These are phyloP conservation scores for Thera obeliscata DNA, from an alignment of 2,888 invertebrate species.

Conservation along the genomic window DNA sequence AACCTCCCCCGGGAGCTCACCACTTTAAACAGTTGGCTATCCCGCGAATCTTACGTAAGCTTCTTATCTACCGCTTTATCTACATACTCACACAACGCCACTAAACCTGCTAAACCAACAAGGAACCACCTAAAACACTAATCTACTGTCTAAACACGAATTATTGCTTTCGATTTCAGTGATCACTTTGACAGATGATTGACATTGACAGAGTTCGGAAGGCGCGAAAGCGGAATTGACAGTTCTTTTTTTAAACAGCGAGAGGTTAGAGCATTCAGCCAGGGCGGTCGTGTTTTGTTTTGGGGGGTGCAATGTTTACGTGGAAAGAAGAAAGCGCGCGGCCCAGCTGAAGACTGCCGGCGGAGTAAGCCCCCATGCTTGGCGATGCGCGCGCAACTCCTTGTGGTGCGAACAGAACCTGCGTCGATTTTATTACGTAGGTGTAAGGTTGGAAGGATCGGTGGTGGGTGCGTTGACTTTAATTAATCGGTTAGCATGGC, in stretches of 20 bases:
- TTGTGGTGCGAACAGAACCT: conserved; percentile 55
- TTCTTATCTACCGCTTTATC: conserved; percentile 60
- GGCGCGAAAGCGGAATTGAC: conserved; percentile 64
- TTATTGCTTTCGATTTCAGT: conserved; percentile 74
- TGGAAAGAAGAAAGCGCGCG: conserved; percentile 69
- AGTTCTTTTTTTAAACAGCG: conserved; percentile 46
- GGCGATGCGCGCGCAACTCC: conserved; percentile 72
- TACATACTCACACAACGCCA: conserved; percentile 71
- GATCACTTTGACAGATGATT: conserved; percentile 49
- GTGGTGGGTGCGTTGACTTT: conserved; percentile 53
- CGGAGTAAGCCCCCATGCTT: conserved; percentile 65
- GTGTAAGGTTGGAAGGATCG: conserved; percentile 62
- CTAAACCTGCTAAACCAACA: conserved; percentile 53
- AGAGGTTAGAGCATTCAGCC: conserved; percentile 66
- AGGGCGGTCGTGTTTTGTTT: conserved; percentile 74
- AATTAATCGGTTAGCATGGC: conserved; percentile 61
- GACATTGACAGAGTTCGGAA: conserved; percentile 52
- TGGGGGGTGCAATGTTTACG: conserved; percentile 69
- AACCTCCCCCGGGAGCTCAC: conserved; percentile 33
- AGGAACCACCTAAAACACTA: conserved; percentile 67
- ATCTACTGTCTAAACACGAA: conserved; percentile 48
- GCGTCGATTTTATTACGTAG: conserved; percentile 77
- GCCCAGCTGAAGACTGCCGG: conserved; percentile 82
- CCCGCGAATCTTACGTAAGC: conserved; percentile 77
- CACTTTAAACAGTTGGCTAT: conserved; percentile 51